phyloP scores from a whole-genome alignment of 2,113 vertebrate genomes.

The Aegithalos caudatus region DNA sequence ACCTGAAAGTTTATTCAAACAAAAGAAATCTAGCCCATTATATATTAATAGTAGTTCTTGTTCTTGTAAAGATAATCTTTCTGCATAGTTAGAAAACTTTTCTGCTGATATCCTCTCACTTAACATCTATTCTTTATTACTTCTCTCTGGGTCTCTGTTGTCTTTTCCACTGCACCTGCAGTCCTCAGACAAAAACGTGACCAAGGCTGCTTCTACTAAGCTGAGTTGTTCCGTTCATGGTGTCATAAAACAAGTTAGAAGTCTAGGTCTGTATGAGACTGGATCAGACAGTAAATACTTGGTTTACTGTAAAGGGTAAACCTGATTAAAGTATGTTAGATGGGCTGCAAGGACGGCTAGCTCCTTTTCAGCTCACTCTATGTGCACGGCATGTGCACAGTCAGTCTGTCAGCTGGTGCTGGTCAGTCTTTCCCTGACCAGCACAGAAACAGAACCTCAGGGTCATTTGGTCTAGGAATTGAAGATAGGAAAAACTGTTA shows the following conservation, averaged over 20 bases:
- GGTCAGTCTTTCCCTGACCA: neutral
- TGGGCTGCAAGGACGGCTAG: neutral
- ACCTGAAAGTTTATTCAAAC: neutral
- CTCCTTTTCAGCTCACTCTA: neutral
- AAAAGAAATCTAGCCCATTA: neutral
- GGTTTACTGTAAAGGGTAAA: neutral
- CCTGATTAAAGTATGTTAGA: neutral
- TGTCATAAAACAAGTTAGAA: neutral
- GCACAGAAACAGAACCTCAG: neutral
- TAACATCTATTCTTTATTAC: neutral
- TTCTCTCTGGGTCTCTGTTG: neutral
- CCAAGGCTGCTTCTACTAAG: neutral
- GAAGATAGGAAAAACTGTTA: neutral
- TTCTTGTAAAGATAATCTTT: neutral
- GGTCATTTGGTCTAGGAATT: accelerated
- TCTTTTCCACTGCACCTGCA: neutral
- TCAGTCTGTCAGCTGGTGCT: neutral
- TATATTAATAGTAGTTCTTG: neutral
- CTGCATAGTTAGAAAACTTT: neutral
- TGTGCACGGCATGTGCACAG: accelerated
- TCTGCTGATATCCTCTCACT: neutral
- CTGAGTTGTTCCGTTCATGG: neutral
- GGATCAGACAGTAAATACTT: neutral
- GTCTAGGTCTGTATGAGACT: neutral
- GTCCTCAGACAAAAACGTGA: neutral